Base-by-base conservation (phyloP, 2,888 invertebrate species). In the Xiphydria camelus region DNA sequence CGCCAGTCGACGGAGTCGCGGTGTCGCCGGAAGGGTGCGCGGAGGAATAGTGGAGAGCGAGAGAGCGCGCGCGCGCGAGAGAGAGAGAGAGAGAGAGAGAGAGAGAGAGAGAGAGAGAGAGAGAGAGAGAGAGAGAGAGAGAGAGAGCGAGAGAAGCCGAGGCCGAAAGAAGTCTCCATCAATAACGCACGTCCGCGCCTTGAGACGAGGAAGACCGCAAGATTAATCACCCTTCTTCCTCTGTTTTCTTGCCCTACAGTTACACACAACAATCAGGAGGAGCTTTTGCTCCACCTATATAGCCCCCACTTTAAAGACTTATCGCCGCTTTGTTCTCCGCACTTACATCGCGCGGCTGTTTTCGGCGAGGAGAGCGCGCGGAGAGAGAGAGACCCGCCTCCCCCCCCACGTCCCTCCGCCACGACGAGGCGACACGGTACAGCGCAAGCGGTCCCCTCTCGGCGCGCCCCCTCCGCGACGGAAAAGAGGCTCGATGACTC, bases 171-270 rank as follows among this genome's bases (percentile, higher is more conserved):
- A 73, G 68, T 73, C 72, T 72, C 73, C 75, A 75, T 75, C 75
- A 75, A 75, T 73, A 75, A 75, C 73, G 70, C 71, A 72, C 69
- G 71, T 74, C 74, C 70, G 65, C 71, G 73, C 68, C 70, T 70
- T 62, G 66, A 70, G 74, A 73, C 72, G 68, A 71, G 66, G 71
- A 73, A 73, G 74, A 74, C 74, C 74, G 64, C 70, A 73, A 74
- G 73, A 75, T 73, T 74, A 75, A 74, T 75, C 73, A 74, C 71
- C 70, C 70, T 69, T 69, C 68, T 70, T 70, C 70, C 68, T 62
- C 60, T 62, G 60, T 64, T 66, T 66, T 70, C 64, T 68, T 67
- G 58, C 65, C n/a, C 62, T 61, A 56, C 58, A 61, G 62, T 66
- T 64, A 64, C 62, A 61, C 62, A 62, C 66, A 61, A 65, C 65